Conservation (phyloP, 2,888 invertebrate species). For the Acheta domesticus region DNA sequence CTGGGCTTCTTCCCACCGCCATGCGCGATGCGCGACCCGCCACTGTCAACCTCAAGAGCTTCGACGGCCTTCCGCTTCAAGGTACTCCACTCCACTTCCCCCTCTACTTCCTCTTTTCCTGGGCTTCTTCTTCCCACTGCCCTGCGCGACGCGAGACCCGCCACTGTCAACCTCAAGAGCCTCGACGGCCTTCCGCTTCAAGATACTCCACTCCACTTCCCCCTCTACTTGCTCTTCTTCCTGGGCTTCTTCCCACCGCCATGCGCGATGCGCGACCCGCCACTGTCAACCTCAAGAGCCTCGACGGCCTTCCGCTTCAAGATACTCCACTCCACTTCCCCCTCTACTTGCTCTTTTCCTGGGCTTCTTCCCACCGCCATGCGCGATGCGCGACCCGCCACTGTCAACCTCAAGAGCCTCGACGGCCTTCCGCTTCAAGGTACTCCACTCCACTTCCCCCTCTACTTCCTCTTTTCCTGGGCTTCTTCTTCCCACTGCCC, state of each 20-base stretch:
- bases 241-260: slow-evolving; percentile 42
- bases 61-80: slow-evolving; percentile 57
- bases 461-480: no score
- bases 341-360: no score
- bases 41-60: slow-evolving; percentile 52
- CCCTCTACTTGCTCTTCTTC: background rate
- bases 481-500: no score
- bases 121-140: slow-evolving; percentile 43
- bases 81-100: slow-evolving; percentile 43
- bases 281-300: slow-evolving; percentile 52
- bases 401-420: no score
- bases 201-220: slow-evolving; percentile 45
- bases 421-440: no score
- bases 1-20: slow-evolving; percentile 43
- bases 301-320: slow-evolving; percentile 57
- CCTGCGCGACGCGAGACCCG: slow-evolving; percentile 50
- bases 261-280: slow-evolving; percentile 51
- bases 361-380: no score
- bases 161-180: slow-evolving; percentile 52
- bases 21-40: slow-evolving; percentile 51
- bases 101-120: background rate
- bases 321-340: slow-evolving; percentile 43
- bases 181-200: slow-evolving; percentile 56
- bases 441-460: no score
- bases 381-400: slow-evolving; percentile 37